These are phyloP conservation scores for Petrocephalus sullivani DNA, from an alignment of 2,797 vertebrate genomes.

Conservation along the genomic window DNA sequence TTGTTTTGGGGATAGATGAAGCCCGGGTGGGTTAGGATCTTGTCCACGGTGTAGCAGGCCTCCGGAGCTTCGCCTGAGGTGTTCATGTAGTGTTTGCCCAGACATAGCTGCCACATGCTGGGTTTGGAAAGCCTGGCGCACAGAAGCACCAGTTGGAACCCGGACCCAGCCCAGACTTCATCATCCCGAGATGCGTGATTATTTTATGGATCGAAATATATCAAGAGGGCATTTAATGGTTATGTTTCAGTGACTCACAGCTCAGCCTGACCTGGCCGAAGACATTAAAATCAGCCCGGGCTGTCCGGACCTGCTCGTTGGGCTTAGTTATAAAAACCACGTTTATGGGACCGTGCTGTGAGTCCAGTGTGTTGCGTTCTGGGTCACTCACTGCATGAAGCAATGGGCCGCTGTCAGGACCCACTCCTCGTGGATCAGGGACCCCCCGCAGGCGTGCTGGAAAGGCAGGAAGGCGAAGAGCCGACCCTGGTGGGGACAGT, in stretches of 20 bases:
- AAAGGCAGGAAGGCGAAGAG: conserved; percentile 38
- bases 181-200: too few relatives aligned
- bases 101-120: conserved; percentile 55
- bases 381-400: conserved; percentile 54
- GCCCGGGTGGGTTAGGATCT: conserved; percentile 55
- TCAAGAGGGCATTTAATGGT: too few relatives aligned
- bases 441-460: conserved; percentile 61
- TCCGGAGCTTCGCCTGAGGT: conserved; percentile 51
- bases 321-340: not conserved
- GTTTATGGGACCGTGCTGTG: not conserved
- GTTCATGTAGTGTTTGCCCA: conserved; percentile 65
- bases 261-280: not conserved
- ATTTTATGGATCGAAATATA: too few relatives aligned
- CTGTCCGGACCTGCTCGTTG: not conserved
- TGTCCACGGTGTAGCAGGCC: conserved; percentile 51
- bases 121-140: conserved; percentile 16
- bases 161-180: not conserved
- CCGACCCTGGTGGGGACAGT: conserved; percentile 42
- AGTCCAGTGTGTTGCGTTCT: not conserved
- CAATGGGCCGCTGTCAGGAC: conserved; percentile 68
- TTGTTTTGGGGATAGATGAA: conserved; percentile 53
- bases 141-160: not conserved
- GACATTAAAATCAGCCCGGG: not conserved
- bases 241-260: too few relatives aligned
- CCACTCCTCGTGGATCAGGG: conserved; percentile 65